Evolutionary conservation across 2,888 invertebrate genomes (phyloP), one percentile per base, ranked within the genome.

Genomic region (Tipula lateralis): DNA sequence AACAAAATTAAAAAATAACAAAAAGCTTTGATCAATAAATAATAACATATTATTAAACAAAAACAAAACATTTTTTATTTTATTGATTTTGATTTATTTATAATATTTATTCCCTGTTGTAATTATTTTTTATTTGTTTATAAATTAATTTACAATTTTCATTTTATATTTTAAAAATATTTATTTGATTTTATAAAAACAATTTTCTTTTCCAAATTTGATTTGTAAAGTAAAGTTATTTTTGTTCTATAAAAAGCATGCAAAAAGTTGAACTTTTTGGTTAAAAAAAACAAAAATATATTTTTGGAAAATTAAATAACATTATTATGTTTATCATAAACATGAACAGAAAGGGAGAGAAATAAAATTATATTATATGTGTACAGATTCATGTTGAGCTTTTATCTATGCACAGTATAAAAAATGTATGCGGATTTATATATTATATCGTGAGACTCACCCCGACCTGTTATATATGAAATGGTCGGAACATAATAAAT

Each of bases 151-250:
- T 66, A 66, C 66, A 66, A 66, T 66, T 44, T 44, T 44, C n/a
- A 2, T 44, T n/a, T 44, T 32, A 32, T n/a, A n/a, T 36, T 44
- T 44, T 66, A 24, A 9, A 66, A 2, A 66, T 24, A 44, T n/a
- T n/a, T 44, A n/a, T 66, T 66, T 66, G 24, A 66, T 66, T 66
- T 66, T 66, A 66, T 66, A 66, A 66, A 66, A 66, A 66, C 66
- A 66, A 66, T 66, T 50, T 50, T 50, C 16, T 6, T 36, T 36
- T 36, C 9, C 12, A 50, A 50, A 50, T 50, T 16, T 66, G 24
- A 66, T 9, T 66, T 39, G 39, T 0, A 13, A 39, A 39, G 13
- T 39, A 39, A 13, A 39, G n/a, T 13, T 39, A 5, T 32, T 13
- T 39, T 66, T 24, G 24, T 66, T 24, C 24, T 66, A 24, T 3